phyloP scores from a whole-genome alignment of 2,113 vertebrate genomes.

The Engystomops pustulosus region DNA sequence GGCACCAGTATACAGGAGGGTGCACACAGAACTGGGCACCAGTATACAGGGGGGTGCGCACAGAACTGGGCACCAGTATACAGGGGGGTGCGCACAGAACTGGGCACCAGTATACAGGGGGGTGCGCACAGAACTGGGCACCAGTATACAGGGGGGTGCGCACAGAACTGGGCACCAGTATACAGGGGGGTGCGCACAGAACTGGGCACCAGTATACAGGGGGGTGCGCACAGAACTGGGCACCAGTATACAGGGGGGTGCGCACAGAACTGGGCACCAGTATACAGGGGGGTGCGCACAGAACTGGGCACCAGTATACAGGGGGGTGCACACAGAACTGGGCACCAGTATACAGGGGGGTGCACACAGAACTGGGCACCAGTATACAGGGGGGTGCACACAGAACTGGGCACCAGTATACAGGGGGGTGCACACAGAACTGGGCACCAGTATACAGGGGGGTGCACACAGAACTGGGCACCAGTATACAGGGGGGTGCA shows the following conservation, averaged over 20 bases:
- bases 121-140: too few relatives aligned
- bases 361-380: not conserved
- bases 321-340: not conserved
- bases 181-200: too few relatives aligned
- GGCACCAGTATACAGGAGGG: too few relatives aligned
- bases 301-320: not conserved
- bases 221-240: not conserved
- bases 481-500: not conserved
- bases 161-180: too few relatives aligned
- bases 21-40: too few relatives aligned
- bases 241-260: not conserved
- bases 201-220: too few relatives aligned
- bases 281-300: not conserved
- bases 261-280: not conserved
- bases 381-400: not conserved
- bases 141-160: too few relatives aligned
- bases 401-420: not conserved
- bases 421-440: not conserved
- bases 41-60: too few relatives aligned
- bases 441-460: not conserved
- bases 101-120: too few relatives aligned
- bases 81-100: too few relatives aligned
- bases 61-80: too few relatives aligned
- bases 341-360: not conserved
- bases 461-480: not conserved